These are phyloP conservation scores for Chelonus formosanus DNA, from an alignment of 2,888 invertebrate genomes.

Conservation along the genomic window DNA sequence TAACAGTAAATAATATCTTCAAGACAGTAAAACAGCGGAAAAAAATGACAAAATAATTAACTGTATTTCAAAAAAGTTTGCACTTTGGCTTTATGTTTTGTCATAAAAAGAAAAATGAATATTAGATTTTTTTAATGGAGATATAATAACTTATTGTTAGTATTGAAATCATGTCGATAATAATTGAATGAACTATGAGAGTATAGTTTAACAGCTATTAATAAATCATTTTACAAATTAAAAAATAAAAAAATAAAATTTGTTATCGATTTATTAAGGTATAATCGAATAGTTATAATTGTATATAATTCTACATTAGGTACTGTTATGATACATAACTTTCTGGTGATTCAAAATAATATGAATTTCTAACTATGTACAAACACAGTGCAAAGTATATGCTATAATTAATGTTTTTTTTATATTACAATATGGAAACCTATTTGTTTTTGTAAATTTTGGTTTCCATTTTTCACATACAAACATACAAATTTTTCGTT, in stretches of 20 bases:
- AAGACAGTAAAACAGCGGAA: no score
- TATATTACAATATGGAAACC: conserved; percentile 56
- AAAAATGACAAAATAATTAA: no score
- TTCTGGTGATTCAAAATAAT: conserved; percentile 63
- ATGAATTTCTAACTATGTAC: conserved; percentile 63
- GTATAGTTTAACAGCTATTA: neutral
- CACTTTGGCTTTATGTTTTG: no score
- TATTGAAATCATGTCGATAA: no score
- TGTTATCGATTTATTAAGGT: conserved; percentile 58
- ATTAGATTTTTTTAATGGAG: no score
- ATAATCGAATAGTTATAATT: conserved; percentile 62
- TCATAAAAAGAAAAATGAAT: no score
- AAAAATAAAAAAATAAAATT: conserved; percentile 41
- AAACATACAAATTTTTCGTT: conserved; percentile 59
- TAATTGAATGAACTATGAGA: no score
- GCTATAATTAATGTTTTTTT: conserved; percentile 61
- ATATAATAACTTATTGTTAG: no score
- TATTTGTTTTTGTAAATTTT: conserved; percentile 5
- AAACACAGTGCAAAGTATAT: conserved; percentile 62
- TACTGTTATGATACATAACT: conserved; percentile 62
- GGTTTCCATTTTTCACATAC: conserved; percentile 54
- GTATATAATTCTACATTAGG: conserved; percentile 64
- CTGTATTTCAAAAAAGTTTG: no score
- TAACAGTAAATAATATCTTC: no score
- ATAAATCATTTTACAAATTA: conserved; percentile 1